These are phyloP conservation scores for Mythimna loreyi DNA, from an alignment of 2,888 invertebrate species.

Conservation along the genomic window DNA sequence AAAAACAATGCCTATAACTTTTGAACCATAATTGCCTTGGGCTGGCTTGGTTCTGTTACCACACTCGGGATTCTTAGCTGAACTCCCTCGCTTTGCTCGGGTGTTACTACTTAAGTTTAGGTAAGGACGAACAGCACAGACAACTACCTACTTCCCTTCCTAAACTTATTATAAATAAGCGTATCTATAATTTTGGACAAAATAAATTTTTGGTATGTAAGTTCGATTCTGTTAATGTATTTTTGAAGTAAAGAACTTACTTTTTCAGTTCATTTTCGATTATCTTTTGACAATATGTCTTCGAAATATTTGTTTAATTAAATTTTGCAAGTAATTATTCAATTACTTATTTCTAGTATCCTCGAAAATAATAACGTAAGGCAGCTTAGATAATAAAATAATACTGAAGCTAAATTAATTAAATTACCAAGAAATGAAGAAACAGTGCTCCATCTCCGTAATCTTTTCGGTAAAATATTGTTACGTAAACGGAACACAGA, in stretches of 20 bases:
- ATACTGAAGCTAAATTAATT: neutral
- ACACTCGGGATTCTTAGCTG: too few species aligned
- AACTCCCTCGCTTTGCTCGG: too few species aligned
- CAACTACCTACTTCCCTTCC: too few species aligned
- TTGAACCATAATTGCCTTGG: too few species aligned
- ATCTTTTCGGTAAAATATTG: neutral
- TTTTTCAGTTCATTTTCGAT: neutral
- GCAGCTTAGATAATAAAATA: neutral
- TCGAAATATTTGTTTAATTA: neutral
- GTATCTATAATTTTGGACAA: too few species aligned
- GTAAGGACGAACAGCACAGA: neutral
- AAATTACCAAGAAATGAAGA: neutral
- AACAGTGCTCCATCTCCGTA: neutral
- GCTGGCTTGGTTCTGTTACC: too few species aligned
- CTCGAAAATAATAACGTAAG: neutral
- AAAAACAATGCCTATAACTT: too few species aligned
- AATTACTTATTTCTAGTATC: conserved; percentile 7
- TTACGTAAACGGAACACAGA: neutral
- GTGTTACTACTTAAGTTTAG: too few species aligned
- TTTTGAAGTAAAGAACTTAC: neutral
- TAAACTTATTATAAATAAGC: too few species aligned
- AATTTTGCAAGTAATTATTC: neutral
- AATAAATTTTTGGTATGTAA: neutral
- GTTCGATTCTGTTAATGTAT: neutral
- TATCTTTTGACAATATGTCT: neutral